phyloP scores from a whole-genome alignment of 2,888 invertebrate species.

The Lissonota sp. region DNA sequence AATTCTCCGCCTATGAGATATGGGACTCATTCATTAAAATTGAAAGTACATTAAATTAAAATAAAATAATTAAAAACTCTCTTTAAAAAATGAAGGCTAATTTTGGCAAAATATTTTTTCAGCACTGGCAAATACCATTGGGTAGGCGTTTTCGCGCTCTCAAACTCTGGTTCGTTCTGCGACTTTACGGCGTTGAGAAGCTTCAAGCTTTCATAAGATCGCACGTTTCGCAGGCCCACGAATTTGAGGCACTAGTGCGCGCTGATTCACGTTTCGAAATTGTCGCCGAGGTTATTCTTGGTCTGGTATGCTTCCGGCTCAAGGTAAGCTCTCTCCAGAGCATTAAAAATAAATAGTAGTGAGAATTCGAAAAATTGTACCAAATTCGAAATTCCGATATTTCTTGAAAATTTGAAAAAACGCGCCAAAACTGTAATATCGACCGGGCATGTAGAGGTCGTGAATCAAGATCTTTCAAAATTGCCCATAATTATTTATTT shows the following conservation, averaged over 20 bases:
- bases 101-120: slow-evolving; percentile 50
- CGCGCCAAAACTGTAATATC: too few species aligned
- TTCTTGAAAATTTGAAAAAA: too few species aligned
- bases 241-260: slow-evolving; percentile 92
- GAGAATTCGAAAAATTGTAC: too few species aligned
- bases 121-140: slow-evolving; percentile 98
- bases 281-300: slow-evolving; percentile 94
- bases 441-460: too few species aligned
- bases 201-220: slow-evolving; percentile 94
- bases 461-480: too few species aligned
- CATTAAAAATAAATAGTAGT: not conserved
- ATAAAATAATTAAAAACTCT: not conserved
- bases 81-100: not conserved
- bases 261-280: slow-evolving; percentile 95
- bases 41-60: slow-evolving; percentile 5
- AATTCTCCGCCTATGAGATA: too few species aligned
- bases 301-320: slow-evolving; percentile 97
- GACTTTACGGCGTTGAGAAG: slow-evolving; percentile 95
- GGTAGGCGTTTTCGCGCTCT: slow-evolving; percentile 96
- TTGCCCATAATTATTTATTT: too few species aligned
- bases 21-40: not conserved
- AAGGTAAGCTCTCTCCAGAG: slow-evolving; percentile 87
- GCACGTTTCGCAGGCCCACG: slow-evolving; percentile 93
- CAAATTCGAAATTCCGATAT: too few species aligned
- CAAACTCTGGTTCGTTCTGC: slow-evolving; percentile 97